Evolutionary conservation across 92 coral and sea anemone genomes (phyloP).

Genomic region (Paramuricea clavata): DNA sequence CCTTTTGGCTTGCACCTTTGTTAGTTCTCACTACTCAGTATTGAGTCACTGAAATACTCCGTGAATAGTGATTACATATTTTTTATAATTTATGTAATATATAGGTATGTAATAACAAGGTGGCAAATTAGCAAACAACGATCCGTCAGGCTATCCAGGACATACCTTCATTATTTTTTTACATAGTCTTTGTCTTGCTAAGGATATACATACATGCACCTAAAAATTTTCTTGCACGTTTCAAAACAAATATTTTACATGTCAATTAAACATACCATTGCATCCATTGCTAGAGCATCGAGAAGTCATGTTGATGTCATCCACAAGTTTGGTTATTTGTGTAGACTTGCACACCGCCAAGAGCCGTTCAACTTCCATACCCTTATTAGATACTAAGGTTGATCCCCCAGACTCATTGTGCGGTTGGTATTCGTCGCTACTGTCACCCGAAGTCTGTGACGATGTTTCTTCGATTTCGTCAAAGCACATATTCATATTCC

Average conservation of each 20-base stretch:
- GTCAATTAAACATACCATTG: slow-evolving; percentile 41
- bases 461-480: slow-evolving; percentile 9
- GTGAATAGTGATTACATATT: too few relatives aligned
- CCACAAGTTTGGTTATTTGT: slow-evolving; percentile 50
- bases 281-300: slow-evolving; percentile 47
- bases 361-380: slow-evolving; percentile 41
- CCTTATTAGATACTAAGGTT: slow-evolving; percentile 11
- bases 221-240: too few relatives aligned
- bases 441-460: neutral
- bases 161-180: neutral
- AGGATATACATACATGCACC: neutral
- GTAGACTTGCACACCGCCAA: slow-evolving; percentile 65
- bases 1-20: too few relatives aligned
- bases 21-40: too few relatives aligned
- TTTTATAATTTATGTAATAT: neutral
- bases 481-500: slow-evolving; percentile 26
- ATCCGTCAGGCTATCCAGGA: neutral
- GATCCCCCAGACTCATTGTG: neutral
- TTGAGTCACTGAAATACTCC: too few relatives aligned
- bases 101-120: neutral
- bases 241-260: neutral
- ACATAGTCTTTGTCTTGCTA: neutral
- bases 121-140: neutral
- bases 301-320: slow-evolving; percentile 64
- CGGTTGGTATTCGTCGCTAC: slow-evolving; percentile 15